Evolutionary conservation across 2,797 vertebrate genomes (phyloP).

Genomic region (Kryptolebias ocellatus): DNA sequence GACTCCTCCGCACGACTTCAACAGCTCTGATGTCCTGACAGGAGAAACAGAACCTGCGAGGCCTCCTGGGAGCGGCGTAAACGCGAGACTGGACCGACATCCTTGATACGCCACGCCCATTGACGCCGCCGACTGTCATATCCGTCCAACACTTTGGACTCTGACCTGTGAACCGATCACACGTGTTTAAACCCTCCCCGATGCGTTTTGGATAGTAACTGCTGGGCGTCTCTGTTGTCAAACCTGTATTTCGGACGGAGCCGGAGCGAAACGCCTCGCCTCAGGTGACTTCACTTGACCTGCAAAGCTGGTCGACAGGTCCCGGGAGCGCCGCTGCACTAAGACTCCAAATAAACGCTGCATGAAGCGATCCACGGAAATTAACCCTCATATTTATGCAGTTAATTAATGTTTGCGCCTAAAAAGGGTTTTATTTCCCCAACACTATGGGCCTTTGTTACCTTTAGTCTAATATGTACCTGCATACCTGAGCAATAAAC

Average conservation of each 20-base stretch:
- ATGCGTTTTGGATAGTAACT: too few species aligned
- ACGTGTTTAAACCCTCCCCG: too few species aligned
- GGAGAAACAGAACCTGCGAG: background rate
- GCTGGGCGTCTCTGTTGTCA: constrained; percentile 1
- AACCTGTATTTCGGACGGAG: constrained; percentile 5
- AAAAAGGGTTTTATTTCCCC: too few species aligned
- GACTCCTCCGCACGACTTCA: background rate
- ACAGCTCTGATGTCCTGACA: constrained; percentile 2
- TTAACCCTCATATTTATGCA: background rate
- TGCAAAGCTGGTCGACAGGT: background rate
- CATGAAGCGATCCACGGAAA: background rate
- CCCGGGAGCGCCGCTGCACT: too few species aligned
- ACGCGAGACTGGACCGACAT: constrained; percentile 13
- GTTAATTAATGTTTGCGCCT: background rate
- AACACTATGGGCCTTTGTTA: too few species aligned
- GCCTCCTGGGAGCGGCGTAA: constrained; percentile 10
- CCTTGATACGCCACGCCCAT: constrained; percentile 23
- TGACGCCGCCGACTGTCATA: background rate
- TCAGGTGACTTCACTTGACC: background rate
- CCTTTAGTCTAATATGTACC: background rate
- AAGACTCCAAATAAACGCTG: background rate
- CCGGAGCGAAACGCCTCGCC: background rate
- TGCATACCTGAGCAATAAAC: constrained; percentile 16
- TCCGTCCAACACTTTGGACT: background rate
- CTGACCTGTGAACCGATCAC: background rate